Conservation (phyloP, 2,888 invertebrate species). For the Coenonympha glycerion region DNA sequence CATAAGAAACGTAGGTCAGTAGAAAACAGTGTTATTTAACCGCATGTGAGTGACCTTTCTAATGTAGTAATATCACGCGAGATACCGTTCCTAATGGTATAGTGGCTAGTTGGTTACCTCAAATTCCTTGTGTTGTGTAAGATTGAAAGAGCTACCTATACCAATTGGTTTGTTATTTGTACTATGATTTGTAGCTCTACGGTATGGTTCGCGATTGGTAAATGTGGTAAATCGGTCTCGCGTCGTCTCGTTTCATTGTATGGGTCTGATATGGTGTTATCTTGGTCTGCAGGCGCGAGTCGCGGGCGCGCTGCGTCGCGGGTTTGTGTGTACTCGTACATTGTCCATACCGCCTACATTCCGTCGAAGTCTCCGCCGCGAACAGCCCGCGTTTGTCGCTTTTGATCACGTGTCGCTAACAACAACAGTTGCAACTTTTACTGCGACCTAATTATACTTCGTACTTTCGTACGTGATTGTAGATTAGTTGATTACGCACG, state of each 20-base stretch:
- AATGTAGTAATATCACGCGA: slow-evolving; percentile 1
- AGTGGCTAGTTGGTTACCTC: neutral
- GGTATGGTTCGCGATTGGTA: neutral
- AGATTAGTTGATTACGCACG: no score
- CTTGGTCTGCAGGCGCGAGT: slow-evolving; percentile 35
- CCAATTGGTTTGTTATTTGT: slow-evolving; percentile 1
- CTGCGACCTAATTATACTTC: slow-evolving; percentile 34
- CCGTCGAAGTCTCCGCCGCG: slow-evolving; percentile 47
- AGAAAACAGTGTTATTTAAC: slow-evolving; percentile 1
- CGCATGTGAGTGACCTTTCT: slow-evolving; percentile 8
- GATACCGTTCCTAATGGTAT: neutral
- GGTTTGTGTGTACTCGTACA: slow-evolving; percentile 31
- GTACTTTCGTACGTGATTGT: slow-evolving; percentile 17
- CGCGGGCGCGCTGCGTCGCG: slow-evolving; percentile 32
- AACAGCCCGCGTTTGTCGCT: slow-evolving; percentile 44
- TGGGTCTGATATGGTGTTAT: slow-evolving; percentile 43
- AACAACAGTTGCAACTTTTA: slow-evolving; percentile 43
- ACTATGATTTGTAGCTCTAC: slow-evolving; percentile 1
- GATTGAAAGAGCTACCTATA: neutral
- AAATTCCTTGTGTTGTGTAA: neutral
- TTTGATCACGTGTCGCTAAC: slow-evolving; percentile 37
- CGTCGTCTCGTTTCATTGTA: slow-evolving; percentile 39
- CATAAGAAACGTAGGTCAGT: slow-evolving; percentile 2
- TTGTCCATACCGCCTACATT: slow-evolving; percentile 57
- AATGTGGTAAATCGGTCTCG: neutral